A percentile compares a stretch with the other conserved stretches of the same genome.
Evolutionary conservation across 2,113 vertebrate genomes (phyloP).

Genomic region (Tyrannus savana): DNA sequence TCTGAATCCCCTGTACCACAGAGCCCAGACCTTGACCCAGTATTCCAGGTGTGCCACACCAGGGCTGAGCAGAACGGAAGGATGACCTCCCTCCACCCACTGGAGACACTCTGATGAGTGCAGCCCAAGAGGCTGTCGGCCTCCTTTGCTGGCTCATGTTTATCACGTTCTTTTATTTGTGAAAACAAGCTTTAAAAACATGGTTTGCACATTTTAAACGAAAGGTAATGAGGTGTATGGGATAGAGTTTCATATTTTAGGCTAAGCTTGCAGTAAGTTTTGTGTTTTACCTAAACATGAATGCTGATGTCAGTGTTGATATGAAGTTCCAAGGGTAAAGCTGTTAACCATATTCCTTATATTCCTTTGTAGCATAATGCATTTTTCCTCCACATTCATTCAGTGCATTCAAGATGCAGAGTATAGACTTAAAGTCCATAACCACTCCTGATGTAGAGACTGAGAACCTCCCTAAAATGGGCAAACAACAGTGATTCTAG

Average conservation of each 20-base stretch:
- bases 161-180: not conserved
- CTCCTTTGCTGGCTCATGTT: not conserved
- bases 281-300: not conserved
- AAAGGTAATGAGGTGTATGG: not conserved
- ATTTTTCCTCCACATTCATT: not conserved
- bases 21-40: not conserved
- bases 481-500: not conserved
- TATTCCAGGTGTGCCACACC: not conserved
- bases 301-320: not conserved
- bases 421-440: not conserved
- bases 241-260: not conserved
- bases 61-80: not conserved
- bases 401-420: not conserved
- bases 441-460: not conserved
- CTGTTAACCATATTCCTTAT: not conserved
- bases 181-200: not conserved
- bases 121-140: too few relatives aligned
- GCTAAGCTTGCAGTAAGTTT: not conserved
- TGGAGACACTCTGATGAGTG: not conserved
- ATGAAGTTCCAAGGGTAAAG: not conserved
- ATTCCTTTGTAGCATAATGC: not conserved
- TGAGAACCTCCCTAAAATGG: not conserved
- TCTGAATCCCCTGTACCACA: accelerated
- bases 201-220: not conserved
- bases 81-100: not conserved